Conservation (phyloP, 1,140 invertebrate genomes). For the Riptortus pedestris region DNA sequence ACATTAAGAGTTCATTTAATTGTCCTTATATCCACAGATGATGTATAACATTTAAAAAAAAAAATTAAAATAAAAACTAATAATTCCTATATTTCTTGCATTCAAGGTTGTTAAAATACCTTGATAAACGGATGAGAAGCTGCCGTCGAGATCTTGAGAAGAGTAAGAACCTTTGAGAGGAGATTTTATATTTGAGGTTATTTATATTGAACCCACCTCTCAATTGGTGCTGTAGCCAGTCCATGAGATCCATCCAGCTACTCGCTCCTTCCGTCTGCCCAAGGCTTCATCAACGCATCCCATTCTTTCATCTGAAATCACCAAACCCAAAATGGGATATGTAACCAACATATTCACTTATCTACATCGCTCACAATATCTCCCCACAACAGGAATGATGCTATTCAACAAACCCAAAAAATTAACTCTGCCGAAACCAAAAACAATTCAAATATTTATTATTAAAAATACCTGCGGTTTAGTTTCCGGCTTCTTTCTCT, state of each 20-base stretch:
- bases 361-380: too few species aligned
- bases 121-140: neutral
- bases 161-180: neutral
- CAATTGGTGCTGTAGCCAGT: neutral
- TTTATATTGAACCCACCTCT: slow-evolving; percentile 15
- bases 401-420: too few species aligned
- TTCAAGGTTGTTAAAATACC: slow-evolving; percentile 16
- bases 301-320: slow-evolving; percentile 17
- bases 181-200: slow-evolving; percentile 12
- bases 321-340: slow-evolving; percentile 1
- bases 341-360: too few species aligned
- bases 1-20: slow-evolving; percentile 15
- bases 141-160: neutral
- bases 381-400: too few species aligned
- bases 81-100: neutral
- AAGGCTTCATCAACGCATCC: too few species aligned
- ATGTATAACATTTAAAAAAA: neutral
- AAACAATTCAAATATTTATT: slow-evolving; percentile 8
- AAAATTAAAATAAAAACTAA: neutral
- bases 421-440: slow-evolving; percentile 10
- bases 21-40: slow-evolving; percentile 14
- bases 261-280: too few species aligned
- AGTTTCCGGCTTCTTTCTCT: slow-evolving; percentile 13
- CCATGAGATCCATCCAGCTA: too few species aligned
- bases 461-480: slow-evolving; percentile 8